Base-by-base conservation (phyloP, 1,140 invertebrate genomes). In the Eriosoma lanigerum region DNA sequence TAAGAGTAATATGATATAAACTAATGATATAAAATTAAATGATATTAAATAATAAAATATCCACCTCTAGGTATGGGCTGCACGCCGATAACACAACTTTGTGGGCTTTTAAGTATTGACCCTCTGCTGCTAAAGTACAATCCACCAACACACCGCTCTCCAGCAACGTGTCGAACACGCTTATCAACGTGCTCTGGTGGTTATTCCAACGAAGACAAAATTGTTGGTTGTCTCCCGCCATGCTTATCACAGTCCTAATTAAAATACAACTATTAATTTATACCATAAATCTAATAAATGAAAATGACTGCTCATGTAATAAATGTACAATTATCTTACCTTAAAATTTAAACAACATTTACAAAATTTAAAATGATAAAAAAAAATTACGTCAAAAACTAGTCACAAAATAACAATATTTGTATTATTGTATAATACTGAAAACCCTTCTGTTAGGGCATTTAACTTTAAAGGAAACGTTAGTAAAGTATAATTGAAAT, bases 181-280 rank as follows among this genome's bases (percentile, higher is more conserved):
- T 86, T 58, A 89, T 84, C 82, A 89, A 85, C 32, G 88, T 89
- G 29, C 85, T 85, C 83, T 88, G 88, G 84, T 89, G 88, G 83
- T 89, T 88, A 83, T 89, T 89, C 89, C 89, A 89, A 83, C 88
- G 86, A 60, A 89, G 84, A 85, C 88, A 89, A 84, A 88, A 89
- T 83, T 89, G 87, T 84, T 89, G 88, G 80, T 87, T 86, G 70
- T 82, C 81, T 38, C 32, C 44, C 78, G 78, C 68, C 78, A 80
- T 82, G 21, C 3, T 75, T 80, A 82, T 82, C 81, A 82, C 81
- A 82, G 81, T 81, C 48, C 81, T 82, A 13, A 46, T 24, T 15
- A 48, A 72, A 80, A 76, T 4, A 3, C 1, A 6, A 8, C 19
- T 21, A 48, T 6, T 58, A 21, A 72, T 38, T 38, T 26, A 60